Evolutionary conservation across 2,888 invertebrate genomes (phyloP), one percentile per base, ranked within the genome.

Genomic region (Oeneis ivallda): DNA sequence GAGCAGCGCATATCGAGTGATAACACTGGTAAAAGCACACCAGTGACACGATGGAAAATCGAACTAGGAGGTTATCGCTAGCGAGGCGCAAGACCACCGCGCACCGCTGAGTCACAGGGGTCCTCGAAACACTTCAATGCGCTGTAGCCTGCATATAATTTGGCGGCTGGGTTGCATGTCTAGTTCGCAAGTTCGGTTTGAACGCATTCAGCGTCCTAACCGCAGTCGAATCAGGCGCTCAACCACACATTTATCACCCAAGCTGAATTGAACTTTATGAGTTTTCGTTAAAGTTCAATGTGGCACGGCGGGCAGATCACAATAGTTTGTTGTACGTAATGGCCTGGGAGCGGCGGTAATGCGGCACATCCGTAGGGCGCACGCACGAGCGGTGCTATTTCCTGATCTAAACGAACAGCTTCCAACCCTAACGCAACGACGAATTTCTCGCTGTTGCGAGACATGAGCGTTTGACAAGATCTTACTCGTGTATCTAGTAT

Each of bases 341-440:
- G 76, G 77, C 76, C 77, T 72, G 75, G 77, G 76, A 77, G 79
- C 79, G 78, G 75, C 75, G 71, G 76, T 79, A 79, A 81, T 77
- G 74, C 76, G 75, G 75, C 75, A 79, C 82, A 83, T 81, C 82
- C 82, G 79, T 76, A 75, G 74, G 77, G 72, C 70, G 70, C 69
- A 50, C 67, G 60, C 57, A 53, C 70, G 5, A 2, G 13, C 19
- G 56, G 1, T 11, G n/a, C 56, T 56, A 56, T 56, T 17, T 56
- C n/a, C 11, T 43, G 15, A 8, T 3, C 4, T n/a, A 13, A 11
- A 43, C 41, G 49, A 15, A 17, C 45, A 47, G 1, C 17, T 3
- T 9, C 2, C 47, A 47, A 47, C 47, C 9, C 47, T 47, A 15
- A 17, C 4, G 17, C 17, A 17, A 1, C 17, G 2, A 47, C 8